phyloP scores from a whole-genome alignment of 2,113 vertebrate species.

The Thermophis baileyi region DNA sequence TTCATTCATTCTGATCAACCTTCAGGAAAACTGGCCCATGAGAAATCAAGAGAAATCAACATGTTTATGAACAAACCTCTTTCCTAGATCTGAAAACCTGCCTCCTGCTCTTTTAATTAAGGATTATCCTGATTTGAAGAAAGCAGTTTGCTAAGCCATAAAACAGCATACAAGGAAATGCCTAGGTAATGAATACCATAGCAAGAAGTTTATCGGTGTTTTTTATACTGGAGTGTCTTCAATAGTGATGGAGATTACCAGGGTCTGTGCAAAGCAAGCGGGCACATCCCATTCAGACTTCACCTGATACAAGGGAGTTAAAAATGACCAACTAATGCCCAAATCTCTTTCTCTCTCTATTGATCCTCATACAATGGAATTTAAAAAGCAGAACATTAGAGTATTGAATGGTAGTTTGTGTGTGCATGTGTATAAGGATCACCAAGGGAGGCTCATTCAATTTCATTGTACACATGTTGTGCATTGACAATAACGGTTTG shows the following conservation, averaged over 20 bases:
- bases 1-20: neutral
- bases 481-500: no score
- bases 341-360: neutral
- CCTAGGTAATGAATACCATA: neutral
- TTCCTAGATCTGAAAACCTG: neutral
- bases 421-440: neutral
- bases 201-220: neutral
- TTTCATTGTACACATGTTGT: no score
- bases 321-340: neutral
- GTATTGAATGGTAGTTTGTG: neutral
- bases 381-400: neutral
- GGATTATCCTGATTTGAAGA: neutral
- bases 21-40: neutral
- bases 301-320: neutral
- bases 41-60: neutral
- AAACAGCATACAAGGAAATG: neutral
- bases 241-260: neutral
- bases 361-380: neutral
- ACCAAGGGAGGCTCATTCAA: no score
- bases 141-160: neutral
- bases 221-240: neutral
- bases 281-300: neutral
- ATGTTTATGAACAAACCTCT: neutral
- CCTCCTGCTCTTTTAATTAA: neutral
- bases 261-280: neutral